Base-by-base conservation (phyloP, 2,888 invertebrate genomes). In the Steromphala cineraria region DNA sequence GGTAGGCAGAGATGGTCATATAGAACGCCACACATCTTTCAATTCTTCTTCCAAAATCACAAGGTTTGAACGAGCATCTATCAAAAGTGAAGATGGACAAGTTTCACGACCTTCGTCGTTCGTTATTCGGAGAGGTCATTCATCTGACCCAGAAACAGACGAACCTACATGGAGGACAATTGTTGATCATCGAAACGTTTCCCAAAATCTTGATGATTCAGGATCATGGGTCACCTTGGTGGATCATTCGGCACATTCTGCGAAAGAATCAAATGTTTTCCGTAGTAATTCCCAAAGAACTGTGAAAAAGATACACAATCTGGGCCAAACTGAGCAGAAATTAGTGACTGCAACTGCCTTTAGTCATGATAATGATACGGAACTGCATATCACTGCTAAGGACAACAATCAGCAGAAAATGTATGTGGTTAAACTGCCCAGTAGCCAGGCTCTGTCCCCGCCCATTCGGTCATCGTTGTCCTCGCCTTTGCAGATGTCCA, bases 341-440 rank as follows among this genome's bases (percentile, higher is more conserved):
- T 46, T 46, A 46, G 46, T 46, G 46, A 46, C 71, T 40, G 36
- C 71, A 40, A 36, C 71, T 10, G 36, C 36, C 40, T 24, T 24
- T 62, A 28, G 36, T 36, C 19, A 15, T 28, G 19, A 31, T 17
- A 71, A 31, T 36, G 71, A 71, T 40, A 71, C 71, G 0, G 36
- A 40, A 17, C 40, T 71, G n/a, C 36, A 36, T 19, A 71, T 71
- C 19, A 19, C 31, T 0, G 71, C 31, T 0, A 36, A 71, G 4
- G 17, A 36, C 19, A 40, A 36, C 31, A 36, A 40, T 36, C 71
- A 40, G 40, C 71, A 71, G 5, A 71, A 71, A 36, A 71, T 71
- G 71, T 71, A 71, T 71, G 71, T 71, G 71, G 71, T 71, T 7
- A 71, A 71, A 19, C 40, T 71, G 36, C 71, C 71, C 40, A 71